These are phyloP conservation scores for Lymantria monacha DNA, from an alignment of 2,888 invertebrate genomes.

Conservation along the genomic window DNA sequence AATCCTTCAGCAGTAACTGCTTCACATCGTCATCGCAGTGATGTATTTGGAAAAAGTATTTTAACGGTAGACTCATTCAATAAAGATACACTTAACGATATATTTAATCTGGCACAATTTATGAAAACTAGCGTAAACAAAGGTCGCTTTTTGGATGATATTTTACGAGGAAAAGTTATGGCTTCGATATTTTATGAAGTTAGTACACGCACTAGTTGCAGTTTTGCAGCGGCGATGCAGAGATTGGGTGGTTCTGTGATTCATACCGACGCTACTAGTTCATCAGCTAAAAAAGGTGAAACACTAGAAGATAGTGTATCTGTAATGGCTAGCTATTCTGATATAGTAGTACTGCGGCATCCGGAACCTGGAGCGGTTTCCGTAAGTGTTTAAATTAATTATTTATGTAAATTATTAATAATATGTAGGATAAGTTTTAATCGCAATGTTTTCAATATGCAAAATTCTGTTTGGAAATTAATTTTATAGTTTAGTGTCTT, in stretches of 20 bases:
- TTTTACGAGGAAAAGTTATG: constrained; percentile 96
- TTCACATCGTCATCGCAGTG: constrained; percentile 73
- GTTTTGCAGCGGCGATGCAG: constrained; percentile 98
- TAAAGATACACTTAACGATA: constrained; percentile 94
- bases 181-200: constrained; percentile 98
- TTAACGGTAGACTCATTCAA: constrained; percentile 92
- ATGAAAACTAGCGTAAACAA: constrained; percentile 92
- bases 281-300: constrained; percentile 98
- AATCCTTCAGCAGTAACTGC: constrained; percentile 60
- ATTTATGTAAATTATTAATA: neutral
- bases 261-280: constrained; percentile 93
- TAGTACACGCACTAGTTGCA: constrained; percentile 97
- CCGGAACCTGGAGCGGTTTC: constrained; percentile 95
- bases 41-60: constrained; percentile 88
- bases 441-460: too few relatives aligned
- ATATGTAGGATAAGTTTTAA: too few relatives aligned
- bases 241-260: constrained; percentile 96
- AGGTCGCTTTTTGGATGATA: constrained; percentile 91
- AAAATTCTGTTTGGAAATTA: too few relatives aligned
- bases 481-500: too few relatives aligned
- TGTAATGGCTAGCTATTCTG: constrained; percentile 95
- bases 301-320: constrained; percentile 93
- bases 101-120: constrained; percentile 96
- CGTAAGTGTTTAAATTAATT: constrained; percentile 77
- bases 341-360: constrained; percentile 96